Percentiles rank a stretch among this genome's conserved stretches.
Evolutionary conservation across 2,888 invertebrate genomes (phyloP).

Genomic region (Piscicola geometra): DNA sequence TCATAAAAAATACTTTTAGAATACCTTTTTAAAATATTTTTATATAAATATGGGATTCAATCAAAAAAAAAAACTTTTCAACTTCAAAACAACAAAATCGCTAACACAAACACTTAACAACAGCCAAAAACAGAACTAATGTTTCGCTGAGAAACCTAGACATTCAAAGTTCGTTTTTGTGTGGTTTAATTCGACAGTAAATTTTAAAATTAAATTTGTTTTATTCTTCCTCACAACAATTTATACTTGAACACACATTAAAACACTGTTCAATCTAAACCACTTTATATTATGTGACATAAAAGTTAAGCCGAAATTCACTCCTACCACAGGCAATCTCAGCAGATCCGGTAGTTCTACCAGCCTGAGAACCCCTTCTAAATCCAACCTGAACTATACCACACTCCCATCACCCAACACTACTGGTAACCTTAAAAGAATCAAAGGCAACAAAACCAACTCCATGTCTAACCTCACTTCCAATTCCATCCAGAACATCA

Average conservation of each 20-base stretch:
- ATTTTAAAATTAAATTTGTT: too few species aligned
- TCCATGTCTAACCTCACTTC: not conserved
- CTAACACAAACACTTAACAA: not conserved
- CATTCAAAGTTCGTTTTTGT: not conserved
- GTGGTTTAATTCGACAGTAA: too few species aligned
- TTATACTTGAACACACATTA: too few species aligned
- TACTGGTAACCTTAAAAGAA: not conserved
- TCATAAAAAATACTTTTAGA: too few species aligned
- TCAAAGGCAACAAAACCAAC: not conserved
- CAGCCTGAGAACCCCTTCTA: not conserved
- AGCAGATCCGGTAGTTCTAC: conserved; percentile 1
- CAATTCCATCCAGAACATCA: not conserved
- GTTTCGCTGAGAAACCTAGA: not conserved
- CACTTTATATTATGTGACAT: not conserved
- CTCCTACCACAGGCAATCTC: not conserved
- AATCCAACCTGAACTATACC: not conserved
- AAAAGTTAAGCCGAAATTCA: too few species aligned
- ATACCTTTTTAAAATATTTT: too few species aligned
- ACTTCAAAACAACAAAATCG: too few species aligned
- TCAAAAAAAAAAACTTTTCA: too few species aligned
- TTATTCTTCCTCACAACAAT: too few species aligned
- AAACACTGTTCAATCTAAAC: not conserved
- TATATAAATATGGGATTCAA: too few species aligned
- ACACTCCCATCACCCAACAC: not conserved
- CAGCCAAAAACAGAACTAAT: conserved; percentile 8